Percentiles rank a stretch among this genome's conserved stretches.
Evolutionary conservation across 2,113 vertebrate species (phyloP).

Genomic region (Zapornia atra): DNA sequence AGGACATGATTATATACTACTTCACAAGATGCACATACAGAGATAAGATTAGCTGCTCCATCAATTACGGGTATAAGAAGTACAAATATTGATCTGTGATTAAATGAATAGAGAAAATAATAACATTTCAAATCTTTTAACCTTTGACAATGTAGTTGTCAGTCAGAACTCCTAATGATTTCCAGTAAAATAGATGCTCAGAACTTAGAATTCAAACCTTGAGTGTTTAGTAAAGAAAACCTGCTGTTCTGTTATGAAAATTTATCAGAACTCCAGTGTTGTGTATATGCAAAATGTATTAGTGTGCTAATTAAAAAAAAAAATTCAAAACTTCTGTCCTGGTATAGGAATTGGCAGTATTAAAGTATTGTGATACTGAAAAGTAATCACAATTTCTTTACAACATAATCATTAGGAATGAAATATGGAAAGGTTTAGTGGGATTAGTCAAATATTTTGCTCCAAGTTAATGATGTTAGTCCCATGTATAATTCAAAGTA

Average conservation of each 20-base stretch:
- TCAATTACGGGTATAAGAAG: neutral
- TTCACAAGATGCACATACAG: neutral
- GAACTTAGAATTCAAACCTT: neutral
- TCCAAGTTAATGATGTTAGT: neutral
- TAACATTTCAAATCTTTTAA: neutral
- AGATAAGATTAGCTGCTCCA: neutral
- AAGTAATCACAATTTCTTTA: neutral
- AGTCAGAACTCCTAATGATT: neutral
- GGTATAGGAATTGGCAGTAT: neutral
- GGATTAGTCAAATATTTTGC: neutral
- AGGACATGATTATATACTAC: neutral
- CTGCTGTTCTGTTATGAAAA: neutral
- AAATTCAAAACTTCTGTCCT: no score
- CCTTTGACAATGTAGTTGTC: neutral
- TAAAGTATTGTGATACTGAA: neutral
- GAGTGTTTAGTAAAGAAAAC: neutral
- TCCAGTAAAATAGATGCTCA: neutral
- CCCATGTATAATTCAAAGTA: neutral
- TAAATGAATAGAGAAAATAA: conserved; percentile 17
- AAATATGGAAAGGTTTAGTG: neutral
- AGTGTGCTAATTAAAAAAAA: neutral
- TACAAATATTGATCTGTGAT: conserved; percentile 20
- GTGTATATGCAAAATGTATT: accelerated
- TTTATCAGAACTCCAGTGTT: neutral
- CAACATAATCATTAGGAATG: neutral